These are phyloP conservation scores for Callitettix versicolor DNA, from an alignment of 1,140 invertebrate genomes.

Conservation along the genomic window DNA sequence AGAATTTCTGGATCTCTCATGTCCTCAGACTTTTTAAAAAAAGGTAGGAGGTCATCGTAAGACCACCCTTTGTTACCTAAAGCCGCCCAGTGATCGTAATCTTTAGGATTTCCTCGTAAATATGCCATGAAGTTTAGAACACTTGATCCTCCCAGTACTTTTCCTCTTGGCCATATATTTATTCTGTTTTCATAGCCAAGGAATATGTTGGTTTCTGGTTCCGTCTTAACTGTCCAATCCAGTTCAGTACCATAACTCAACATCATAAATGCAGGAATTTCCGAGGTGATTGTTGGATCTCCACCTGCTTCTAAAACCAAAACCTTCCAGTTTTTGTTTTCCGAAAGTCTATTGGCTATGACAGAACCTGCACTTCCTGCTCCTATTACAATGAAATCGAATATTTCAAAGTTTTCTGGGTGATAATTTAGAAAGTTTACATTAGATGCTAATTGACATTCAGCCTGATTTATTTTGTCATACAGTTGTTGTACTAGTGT, in stretches of 20 bases:
- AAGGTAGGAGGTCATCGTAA: slow-evolving; percentile 72
- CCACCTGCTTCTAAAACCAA: slow-evolving; percentile 50
- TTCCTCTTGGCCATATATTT: slow-evolving; percentile 48
- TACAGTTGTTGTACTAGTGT: no score
- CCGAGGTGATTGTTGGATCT: slow-evolving; percentile 52
- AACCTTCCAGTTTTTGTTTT: slow-evolving; percentile 35
- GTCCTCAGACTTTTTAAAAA: slow-evolving; percentile 79
- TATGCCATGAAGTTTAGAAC: slow-evolving; percentile 82
- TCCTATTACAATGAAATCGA: no score
- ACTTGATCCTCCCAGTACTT: slow-evolving; percentile 63
- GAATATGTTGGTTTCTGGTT: slow-evolving; percentile 44
- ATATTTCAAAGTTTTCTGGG: no score
- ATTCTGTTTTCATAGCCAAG: slow-evolving; percentile 34
- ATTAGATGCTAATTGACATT: no score
- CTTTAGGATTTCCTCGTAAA: slow-evolving; percentile 66
- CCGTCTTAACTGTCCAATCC: slow-evolving; percentile 56
- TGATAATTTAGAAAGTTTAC: no score
- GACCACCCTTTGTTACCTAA: slow-evolving; percentile 82
- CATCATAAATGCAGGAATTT: slow-evolving; percentile 50
- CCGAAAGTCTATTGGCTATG: slow-evolving; percentile 44
- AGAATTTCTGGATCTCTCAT: slow-evolving; percentile 67
- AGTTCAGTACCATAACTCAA: slow-evolving; percentile 38
- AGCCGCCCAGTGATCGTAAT: slow-evolving; percentile 82
- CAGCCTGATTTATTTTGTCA: no score
- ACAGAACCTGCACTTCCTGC: slow-evolving; percentile 32